Evolutionary conservation across 2,113 vertebrate genomes (phyloP), one percentile per base, ranked within the genome.

Genomic region (Larimichthys crocea): DNA sequence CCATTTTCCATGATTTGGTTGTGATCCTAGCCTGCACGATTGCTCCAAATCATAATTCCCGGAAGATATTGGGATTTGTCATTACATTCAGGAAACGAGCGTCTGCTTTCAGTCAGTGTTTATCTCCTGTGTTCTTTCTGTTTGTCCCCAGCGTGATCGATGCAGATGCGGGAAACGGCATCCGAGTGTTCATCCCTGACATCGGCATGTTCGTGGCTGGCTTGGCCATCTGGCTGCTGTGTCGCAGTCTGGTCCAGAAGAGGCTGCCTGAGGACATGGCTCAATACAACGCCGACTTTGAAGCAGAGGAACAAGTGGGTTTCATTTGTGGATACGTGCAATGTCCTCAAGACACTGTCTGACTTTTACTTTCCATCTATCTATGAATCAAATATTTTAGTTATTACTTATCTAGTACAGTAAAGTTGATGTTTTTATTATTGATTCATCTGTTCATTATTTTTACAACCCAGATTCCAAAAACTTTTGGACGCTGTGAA

Each of bases 151-250:
- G 98, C 62, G 96, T 99, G 89, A 96, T 96, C 60, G 98, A 97
- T 69, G 96, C 97, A 44, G 98, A 99, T 55, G 96, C 97, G 5
- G 97, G 97, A 65, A 99, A 99, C 69, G 97, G 97, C 66, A 98
- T 99, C 90, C 94, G 98, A 24, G 96, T 99, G 56, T 99, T 99
- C 90, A 93, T 97, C 74, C 98, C 98, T 5, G 98, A 99, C 82
- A 97, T 99, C 3, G 97, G 97, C 80, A 98, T 99, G 97, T 99
- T 98, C 91, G 84, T 97, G 78, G 96, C 94, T 3, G 96, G 98
- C 55, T 86, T 99, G 93, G 90, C 96, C 66, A 95, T 96, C 87
- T 99, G 97, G 98, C 95, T 99, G 53, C 59, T 99, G 92, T 99
- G 98, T 89, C 96, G 97, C 89, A 98, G 95, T 82, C 92, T 98